phyloP scores from a whole-genome alignment of 2,797 vertebrate species.

The Spinus olivaceus region DNA sequence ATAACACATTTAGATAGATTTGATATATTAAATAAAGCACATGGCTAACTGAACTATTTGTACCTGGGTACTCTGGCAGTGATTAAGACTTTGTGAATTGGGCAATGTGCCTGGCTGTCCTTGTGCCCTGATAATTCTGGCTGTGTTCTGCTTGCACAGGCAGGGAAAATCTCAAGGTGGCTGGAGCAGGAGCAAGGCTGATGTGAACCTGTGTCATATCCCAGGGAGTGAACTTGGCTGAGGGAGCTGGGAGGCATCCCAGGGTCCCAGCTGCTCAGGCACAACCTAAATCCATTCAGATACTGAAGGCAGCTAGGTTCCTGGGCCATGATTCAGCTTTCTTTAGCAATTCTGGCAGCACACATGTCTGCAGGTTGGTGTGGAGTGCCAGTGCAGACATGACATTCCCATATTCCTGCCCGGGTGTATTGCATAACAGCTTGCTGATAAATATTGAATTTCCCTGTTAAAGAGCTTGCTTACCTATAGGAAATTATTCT shows the following conservation, averaged over 20 bases:
- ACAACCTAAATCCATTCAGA: not conserved
- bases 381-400: not conserved
- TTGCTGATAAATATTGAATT: not conserved
- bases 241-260: not conserved
- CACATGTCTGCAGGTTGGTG: not conserved
- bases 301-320: not conserved
- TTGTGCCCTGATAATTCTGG: not conserved
- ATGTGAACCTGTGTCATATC: not conserved
- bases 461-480: not conserved
- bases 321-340: slow-evolving; percentile 9
- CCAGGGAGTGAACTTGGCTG: not conserved
- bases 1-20: not conserved
- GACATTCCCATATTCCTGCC: not conserved
- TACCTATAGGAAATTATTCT: not conserved
- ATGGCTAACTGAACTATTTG: not conserved
- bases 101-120: not conserved
- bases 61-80: not conserved
- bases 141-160: not conserved
- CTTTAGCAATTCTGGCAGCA: slow-evolving; percentile 11
- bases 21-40: not conserved
- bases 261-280: not conserved
- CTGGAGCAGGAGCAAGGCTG: not conserved
- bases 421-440: not conserved
- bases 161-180: not conserved
- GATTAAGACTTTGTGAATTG: not conserved